These are phyloP conservation scores for Lutjanus erythropterus DNA, from an alignment of 2,113 vertebrate genomes.

Conservation along the genomic window DNA sequence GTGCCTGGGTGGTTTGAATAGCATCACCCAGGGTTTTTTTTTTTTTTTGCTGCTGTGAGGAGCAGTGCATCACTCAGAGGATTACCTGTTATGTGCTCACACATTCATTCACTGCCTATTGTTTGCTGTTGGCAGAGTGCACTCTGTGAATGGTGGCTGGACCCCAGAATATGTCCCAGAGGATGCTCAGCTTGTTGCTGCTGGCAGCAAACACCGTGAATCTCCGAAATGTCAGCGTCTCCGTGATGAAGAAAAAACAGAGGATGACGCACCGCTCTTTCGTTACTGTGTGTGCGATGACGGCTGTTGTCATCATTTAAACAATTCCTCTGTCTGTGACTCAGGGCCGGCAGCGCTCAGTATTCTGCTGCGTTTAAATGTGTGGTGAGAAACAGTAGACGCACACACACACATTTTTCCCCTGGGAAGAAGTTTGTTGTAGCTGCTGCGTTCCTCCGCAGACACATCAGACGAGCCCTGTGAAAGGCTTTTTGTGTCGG, in stretches of 20 bases:
- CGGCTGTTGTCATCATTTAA: background rate
- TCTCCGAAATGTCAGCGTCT: conserved; percentile 39
- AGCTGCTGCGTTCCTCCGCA: background rate
- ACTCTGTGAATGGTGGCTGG: conserved; percentile 26
- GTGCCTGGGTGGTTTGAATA: background rate
- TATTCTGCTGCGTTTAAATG: background rate
- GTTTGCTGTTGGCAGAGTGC: conserved; percentile 18
- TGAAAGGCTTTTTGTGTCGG: conserved; percentile 20
- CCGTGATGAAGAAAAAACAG: conserved; percentile 12
- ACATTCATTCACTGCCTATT: conserved; percentile 36
- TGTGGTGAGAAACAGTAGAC: background rate
- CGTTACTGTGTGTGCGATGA: background rate
- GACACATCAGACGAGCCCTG: conserved; percentile 3
- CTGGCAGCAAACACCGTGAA: conserved; percentile 14
- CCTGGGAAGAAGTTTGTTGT: background rate
- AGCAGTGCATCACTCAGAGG: conserved; percentile 4
- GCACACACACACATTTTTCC: conserved; percentile 18
- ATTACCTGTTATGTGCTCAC: conserved; percentile 11
- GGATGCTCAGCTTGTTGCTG: conserved; percentile 28
- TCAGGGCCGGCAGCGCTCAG: background rate
- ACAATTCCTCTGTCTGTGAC: background rate
- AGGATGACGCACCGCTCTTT: background rate
- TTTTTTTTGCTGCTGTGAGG: background rate
- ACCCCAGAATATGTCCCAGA: conserved; percentile 13
- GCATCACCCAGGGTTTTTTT: background rate